A percentile compares a stretch with the other conserved stretches of the same genome.
These are phyloP conservation scores for Lytechinus pictus DNA, from an alignment of 35 echinoderm and acorn worm species.

Conservation along the genomic window DNA sequence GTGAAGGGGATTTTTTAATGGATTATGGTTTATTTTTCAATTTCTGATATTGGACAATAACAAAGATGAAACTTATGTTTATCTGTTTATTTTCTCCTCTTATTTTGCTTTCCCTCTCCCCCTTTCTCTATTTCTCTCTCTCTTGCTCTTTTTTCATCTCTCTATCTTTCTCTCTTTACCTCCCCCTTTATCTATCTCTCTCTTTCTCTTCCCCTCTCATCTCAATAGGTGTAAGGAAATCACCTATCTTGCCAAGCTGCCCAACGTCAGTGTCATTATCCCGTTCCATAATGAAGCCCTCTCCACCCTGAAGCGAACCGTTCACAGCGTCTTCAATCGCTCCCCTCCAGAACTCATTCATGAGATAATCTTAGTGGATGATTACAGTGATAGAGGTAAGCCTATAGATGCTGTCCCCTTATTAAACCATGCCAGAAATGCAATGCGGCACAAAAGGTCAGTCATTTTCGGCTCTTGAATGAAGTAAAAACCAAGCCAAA, in stretches of 20 bases:
- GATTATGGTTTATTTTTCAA: too few relatives aligned
- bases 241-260: constrained; percentile 86
- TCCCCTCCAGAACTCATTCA: constrained; percentile 85
- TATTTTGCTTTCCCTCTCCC: too few relatives aligned
- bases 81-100: too few relatives aligned
- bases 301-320: constrained; percentile 86
- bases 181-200: not conserved
- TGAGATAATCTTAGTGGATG: constrained; percentile 95
- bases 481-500: not conserved
- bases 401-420: not conserved
- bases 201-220: not conserved
- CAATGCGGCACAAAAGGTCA: not conserved
- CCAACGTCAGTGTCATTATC: constrained; percentile 85
- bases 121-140: not conserved
- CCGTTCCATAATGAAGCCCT: constrained; percentile 98
- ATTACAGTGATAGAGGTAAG: constrained; percentile 91
- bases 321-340: constrained; percentile 93
- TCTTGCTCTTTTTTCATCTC: not conserved
- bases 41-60: too few relatives aligned
- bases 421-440: not conserved
- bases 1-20: too few relatives aligned
- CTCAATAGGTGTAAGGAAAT: constrained; percentile 80
- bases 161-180: not conserved
- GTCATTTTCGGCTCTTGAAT: not conserved
- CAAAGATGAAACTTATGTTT: too few relatives aligned